phyloP scores from a whole-genome alignment of 1,140 invertebrate species.

The Formica exsecta region DNA sequence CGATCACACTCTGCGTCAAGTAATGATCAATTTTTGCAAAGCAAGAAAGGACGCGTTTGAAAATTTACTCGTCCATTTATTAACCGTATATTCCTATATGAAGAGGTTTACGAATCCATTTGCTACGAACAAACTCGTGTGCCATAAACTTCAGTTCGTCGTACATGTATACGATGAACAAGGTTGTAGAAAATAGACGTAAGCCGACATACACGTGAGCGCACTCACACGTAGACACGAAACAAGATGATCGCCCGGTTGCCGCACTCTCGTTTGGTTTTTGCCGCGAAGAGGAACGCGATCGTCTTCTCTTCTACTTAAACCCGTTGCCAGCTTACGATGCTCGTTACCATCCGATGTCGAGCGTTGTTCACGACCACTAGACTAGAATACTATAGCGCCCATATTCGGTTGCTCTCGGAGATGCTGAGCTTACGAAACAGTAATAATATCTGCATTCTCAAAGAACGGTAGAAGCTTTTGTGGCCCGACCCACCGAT shows the following conservation, averaged over 20 bases:
- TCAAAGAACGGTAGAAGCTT: constrained; percentile 6
- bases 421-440: constrained; percentile 26
- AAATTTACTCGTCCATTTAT: constrained; percentile 19
- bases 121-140: not conserved
- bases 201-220: not conserved
- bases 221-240: not conserved
- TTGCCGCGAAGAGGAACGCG: constrained; percentile 28
- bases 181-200: constrained; percentile 49
- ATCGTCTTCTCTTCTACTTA: constrained; percentile 34
- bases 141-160: constrained; percentile 9
- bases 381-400: not conserved
- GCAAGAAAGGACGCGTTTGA: not conserved
- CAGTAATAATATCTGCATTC: constrained; percentile 17
- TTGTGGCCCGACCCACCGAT: not conserved
- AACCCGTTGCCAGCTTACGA: constrained; percentile 35
- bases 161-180: not conserved
- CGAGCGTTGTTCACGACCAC: constrained; percentile 17
- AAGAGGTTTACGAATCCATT: constrained; percentile 22
- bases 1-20: not conserved
- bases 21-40: not conserved
- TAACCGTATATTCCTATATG: not conserved
- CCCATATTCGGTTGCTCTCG: constrained; percentile 12
- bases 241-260: constrained; percentile 29
- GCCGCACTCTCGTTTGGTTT: constrained; percentile 12
- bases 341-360: constrained; percentile 17